Conservation (phyloP, 1,140 invertebrate genomes). For the Anthonomus grandis region DNA sequence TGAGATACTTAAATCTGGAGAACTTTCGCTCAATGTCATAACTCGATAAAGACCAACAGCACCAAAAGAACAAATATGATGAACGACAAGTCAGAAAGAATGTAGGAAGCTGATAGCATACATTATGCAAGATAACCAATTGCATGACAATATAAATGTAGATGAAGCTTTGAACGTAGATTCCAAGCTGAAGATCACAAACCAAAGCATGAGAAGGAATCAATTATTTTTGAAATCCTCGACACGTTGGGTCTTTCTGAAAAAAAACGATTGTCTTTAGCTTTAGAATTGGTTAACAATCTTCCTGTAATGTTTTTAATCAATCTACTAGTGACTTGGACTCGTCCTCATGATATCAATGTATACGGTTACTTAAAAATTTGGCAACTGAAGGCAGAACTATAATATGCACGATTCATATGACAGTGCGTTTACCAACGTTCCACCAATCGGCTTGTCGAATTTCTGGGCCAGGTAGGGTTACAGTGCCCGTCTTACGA, state of each 20-base stretch:
- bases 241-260: constrained; percentile 84
- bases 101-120: constrained; percentile 94
- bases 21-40: no score
- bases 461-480: constrained; percentile 77
- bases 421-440: constrained; percentile 95
- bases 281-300: constrained; percentile 92
- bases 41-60: constrained; percentile 73
- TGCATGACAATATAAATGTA: constrained; percentile 89
- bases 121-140: constrained; percentile 97
- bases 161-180: constrained; percentile 92
- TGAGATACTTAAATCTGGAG: no score
- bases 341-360: constrained; percentile 91
- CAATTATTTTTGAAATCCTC: constrained; percentile 87
- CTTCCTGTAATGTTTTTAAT: constrained; percentile 97
- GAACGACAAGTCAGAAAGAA: constrained; percentile 76
- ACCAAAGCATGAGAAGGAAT: constrained; percentile 70
- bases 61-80: constrained; percentile 77
- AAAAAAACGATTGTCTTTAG: constrained; percentile 92
- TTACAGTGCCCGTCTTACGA: constrained; percentile 94
- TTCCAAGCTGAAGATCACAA: constrained; percentile 81
- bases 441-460: constrained; percentile 76
- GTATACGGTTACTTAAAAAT: constrained; percentile 80
- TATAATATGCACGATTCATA: constrained; percentile 97
- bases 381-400: constrained; percentile 81
- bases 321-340: constrained; percentile 95